These are phyloP conservation scores for Monochamus alternatus DNA, from an alignment of 2,888 invertebrate genomes.

Conservation along the genomic window DNA sequence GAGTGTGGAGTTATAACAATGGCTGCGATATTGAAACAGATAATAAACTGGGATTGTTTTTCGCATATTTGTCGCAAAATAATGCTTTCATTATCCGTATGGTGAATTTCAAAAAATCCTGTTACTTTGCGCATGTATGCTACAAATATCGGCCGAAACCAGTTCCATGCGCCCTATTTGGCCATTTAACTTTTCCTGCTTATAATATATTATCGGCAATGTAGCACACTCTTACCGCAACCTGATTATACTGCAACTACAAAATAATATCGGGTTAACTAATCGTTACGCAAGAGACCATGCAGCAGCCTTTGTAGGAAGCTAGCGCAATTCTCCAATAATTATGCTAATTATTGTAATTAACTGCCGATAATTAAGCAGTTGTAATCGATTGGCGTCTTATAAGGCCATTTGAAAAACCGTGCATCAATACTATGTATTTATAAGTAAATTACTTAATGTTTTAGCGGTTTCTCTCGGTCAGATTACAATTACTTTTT, in stretches of 20 bases:
- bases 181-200: neutral
- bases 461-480: neutral
- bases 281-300: neutral
- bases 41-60: constrained; percentile 8
- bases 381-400: constrained; percentile 9
- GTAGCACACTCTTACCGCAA: neutral
- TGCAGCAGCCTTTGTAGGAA: constrained; percentile 8
- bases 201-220: neutral
- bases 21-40: constrained; percentile 6
- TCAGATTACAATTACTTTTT: neutral
- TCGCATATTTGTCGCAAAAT: neutral
- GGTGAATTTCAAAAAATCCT: no score
- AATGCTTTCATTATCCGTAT: no score
- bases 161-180: neutral
- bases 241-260: neutral
- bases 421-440: neutral
- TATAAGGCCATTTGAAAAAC: constrained; percentile 15
- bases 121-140: neutral
- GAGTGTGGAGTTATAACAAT: constrained; percentile 7
- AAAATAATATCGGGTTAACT: neutral
- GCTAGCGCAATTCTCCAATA: neutral
- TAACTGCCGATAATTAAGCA: constrained; percentile 15
- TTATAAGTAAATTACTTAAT: neutral
- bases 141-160: neutral
- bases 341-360: constrained; percentile 17